phyloP scores from a whole-genome alignment of 2,888 invertebrate genomes.

The Cryptophagus acutangulus region DNA sequence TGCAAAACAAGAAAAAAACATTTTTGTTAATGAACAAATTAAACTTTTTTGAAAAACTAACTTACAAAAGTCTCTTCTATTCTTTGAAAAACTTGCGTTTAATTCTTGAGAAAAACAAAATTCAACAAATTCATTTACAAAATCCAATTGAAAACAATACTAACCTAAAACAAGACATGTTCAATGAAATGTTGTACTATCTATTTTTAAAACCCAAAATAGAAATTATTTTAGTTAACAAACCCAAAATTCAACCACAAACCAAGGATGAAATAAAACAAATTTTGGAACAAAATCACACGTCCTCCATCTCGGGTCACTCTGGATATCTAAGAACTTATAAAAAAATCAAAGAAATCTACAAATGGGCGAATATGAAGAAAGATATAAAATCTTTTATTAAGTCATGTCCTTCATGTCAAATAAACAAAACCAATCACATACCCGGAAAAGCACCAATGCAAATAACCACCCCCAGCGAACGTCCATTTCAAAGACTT shows the following conservation, averaged over 20 bases:
- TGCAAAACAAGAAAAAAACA: background rate
- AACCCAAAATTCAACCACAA: constrained; percentile 6
- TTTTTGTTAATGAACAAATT: background rate
- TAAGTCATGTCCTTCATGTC: constrained; percentile 15
- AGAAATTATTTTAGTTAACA: constrained; percentile 7
- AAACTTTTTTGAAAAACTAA: constrained; percentile 5
- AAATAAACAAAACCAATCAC: constrained; percentile 23
- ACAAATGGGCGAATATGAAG: constrained; percentile 3
- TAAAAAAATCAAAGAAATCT: constrained; percentile 10
- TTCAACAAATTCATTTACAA: constrained; percentile 25
- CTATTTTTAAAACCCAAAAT: constrained; percentile 5
- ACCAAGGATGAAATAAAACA: constrained; percentile 6
- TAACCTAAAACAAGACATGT: constrained; percentile 10
- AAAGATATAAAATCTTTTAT: constrained; percentile 5
- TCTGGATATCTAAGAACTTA: constrained; percentile 11
- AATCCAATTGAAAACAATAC: constrained; percentile 10
- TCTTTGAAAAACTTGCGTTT: background rate
- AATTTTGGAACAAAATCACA: constrained; percentile 15
- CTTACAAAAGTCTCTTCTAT: constrained; percentile 1
- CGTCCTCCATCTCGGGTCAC: constrained; percentile 6
- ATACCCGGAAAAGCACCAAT: constrained; percentile 26
- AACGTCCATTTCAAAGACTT: constrained; percentile 28
- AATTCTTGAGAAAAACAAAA: background rate
- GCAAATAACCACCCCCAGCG: constrained; percentile 30
- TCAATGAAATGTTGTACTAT: constrained; percentile 7